These are phyloP conservation scores for Lissocephala sabroskyi DNA, from an alignment of 2,888 invertebrate species.

Conservation along the genomic window DNA sequence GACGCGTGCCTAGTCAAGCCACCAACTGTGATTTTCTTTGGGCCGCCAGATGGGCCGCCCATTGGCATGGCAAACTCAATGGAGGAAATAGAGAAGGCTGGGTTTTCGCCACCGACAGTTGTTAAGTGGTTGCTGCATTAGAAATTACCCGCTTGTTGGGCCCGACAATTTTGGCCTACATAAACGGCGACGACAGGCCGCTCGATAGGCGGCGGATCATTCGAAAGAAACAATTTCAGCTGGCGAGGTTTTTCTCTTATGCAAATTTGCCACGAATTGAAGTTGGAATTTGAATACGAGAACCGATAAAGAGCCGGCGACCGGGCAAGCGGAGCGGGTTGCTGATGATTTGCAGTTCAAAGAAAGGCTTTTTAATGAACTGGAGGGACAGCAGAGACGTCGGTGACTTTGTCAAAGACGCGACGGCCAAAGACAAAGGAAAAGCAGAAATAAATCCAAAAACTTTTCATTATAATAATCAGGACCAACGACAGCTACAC, in stretches of 20 bases:
- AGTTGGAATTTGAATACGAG: conserved; percentile 11
- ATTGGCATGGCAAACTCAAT: too few relatives aligned
- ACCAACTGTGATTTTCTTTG: conserved; percentile 63
- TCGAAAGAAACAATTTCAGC: neutral
- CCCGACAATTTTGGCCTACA: conserved; percentile 51
- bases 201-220: neutral
- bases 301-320: conserved; percentile 10
- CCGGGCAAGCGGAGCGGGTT: conserved; percentile 7
- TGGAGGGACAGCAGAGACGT: conserved; percentile 47
- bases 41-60: too few relatives aligned
- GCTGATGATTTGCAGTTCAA: neutral
- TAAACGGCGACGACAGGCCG: conserved; percentile 17
- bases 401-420: conserved; percentile 26
- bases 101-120: too few relatives aligned
- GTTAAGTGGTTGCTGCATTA: conserved; percentile 23
- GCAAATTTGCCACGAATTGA: conserved; percentile 30
- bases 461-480: conserved; percentile 59
- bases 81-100: too few relatives aligned
- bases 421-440: conserved; percentile 20
- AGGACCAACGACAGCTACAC: too few relatives aligned
- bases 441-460: conserved; percentile 42
- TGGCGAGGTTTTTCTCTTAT: conserved; percentile 16
- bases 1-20: conserved; percentile 53
- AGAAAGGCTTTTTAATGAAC: conserved; percentile 52
- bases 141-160: conserved; percentile 55